Percentiles rank a stretch among this genome's conserved stretches.
These are phyloP conservation scores for Psittacara wagleri DNA, from an alignment of 2,113 vertebrate genomes.

Conservation along the genomic window DNA sequence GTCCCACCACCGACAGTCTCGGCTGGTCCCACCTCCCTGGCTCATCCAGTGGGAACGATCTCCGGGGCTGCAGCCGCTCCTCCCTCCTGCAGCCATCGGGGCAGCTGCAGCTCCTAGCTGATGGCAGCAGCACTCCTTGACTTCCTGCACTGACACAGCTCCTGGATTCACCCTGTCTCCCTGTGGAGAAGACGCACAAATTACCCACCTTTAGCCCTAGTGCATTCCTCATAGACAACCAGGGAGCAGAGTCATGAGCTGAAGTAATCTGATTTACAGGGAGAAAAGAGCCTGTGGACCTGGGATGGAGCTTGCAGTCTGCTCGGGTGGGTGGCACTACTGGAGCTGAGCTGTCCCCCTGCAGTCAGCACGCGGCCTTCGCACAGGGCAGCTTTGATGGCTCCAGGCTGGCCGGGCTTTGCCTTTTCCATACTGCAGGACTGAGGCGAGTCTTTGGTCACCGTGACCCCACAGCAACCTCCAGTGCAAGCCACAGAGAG, in stretches of 20 bases:
- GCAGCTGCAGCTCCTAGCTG: not conserved
- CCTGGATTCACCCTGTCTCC: not conserved
- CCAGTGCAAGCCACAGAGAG: fast-evolving
- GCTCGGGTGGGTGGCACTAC: fast-evolving
- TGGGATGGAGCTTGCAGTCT: not conserved
- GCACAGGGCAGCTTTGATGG: not conserved
- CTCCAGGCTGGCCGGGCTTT: not conserved
- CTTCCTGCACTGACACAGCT: not conserved
- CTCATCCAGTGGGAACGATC: fast-evolving
- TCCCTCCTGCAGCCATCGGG: not conserved
- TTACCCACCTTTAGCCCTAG: not conserved
- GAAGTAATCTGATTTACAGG: not conserved
- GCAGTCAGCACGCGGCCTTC: fast-evolving
- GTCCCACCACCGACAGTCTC: not conserved
- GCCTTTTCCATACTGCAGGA: not conserved
- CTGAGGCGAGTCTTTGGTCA: not conserved
- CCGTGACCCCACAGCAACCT: not conserved
- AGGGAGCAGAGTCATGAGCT: not conserved
- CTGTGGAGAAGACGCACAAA: not conserved
- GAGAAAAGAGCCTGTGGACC: not conserved
- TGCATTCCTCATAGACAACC: fast-evolving
- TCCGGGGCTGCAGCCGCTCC: not conserved
- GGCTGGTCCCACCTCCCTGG: fast-evolving
- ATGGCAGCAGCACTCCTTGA: not conserved
- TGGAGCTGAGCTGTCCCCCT: not conserved